phyloP scores from a whole-genome alignment of 1,140 invertebrate genomes.

The Laupala kohalensis region DNA sequence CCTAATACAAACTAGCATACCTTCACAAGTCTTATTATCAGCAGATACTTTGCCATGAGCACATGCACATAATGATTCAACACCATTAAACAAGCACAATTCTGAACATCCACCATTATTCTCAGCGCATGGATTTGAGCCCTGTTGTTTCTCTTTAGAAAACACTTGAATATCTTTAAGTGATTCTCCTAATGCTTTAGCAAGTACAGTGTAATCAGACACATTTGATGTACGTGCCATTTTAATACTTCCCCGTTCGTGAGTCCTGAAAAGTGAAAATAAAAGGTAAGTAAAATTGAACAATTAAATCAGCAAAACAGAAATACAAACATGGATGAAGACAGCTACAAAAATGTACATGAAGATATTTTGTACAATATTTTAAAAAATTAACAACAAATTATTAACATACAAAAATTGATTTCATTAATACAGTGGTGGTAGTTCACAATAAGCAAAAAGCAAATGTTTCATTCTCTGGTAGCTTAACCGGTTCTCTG shows the following conservation, averaged over 20 bases:
- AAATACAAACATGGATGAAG: no score
- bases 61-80: slow-evolving; percentile 51
- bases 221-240: slow-evolving; percentile 44
- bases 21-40: slow-evolving; percentile 47
- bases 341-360: no score
- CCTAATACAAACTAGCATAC: slow-evolving; percentile 23
- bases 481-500: no score
- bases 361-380: no score
- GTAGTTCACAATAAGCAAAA: no score
- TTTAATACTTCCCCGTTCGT: slow-evolving; percentile 49
- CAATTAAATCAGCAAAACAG: no score
- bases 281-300: no score
- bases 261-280: slow-evolving; percentile 39
- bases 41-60: slow-evolving; percentile 52
- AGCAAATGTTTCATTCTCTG: no score
- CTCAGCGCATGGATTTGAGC: slow-evolving; percentile 49
- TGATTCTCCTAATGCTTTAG: slow-evolving; percentile 46
- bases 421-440: no score
- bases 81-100: slow-evolving; percentile 65
- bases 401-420: no score
- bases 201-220: slow-evolving; percentile 36
- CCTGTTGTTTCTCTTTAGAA: slow-evolving; percentile 38
- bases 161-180: slow-evolving; percentile 57
- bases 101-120: slow-evolving; percentile 67
- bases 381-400: no score